Evolutionary conservation across 2,888 invertebrate genomes (phyloP).

Genomic region (Cerastis rubricosa): DNA sequence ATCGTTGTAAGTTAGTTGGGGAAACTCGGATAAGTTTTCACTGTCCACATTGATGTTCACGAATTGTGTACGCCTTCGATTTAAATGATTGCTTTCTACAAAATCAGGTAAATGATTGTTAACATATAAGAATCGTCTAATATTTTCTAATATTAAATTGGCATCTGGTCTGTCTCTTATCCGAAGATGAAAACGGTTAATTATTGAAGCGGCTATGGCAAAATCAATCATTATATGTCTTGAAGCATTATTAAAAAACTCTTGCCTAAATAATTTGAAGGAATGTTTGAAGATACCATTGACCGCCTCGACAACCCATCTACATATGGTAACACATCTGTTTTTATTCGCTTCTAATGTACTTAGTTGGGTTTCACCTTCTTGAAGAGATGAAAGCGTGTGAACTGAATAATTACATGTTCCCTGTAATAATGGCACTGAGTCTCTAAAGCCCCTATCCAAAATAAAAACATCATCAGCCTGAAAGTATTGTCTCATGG

Average conservation of each 20-base stretch:
- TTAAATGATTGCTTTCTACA: not conserved
- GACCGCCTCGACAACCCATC: not conserved
- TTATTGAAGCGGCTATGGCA: not conserved
- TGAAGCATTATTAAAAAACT: not conserved
- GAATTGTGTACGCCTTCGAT: constrained; percentile 4
- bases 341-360: not conserved
- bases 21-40: not conserved
- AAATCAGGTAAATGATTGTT: not conserved
- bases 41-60: not conserved
- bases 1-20: constrained; percentile 2
- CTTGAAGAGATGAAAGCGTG: not conserved
- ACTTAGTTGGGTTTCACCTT: constrained; percentile 2
- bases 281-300: not conserved
- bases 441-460: constrained; percentile 5
- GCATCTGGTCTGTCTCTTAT: not conserved
- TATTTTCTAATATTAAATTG: not conserved
- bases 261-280: not conserved
- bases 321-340: not conserved
- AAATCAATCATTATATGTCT: not conserved
- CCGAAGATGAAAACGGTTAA: not conserved
- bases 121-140: not conserved
- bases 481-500: constrained; percentile 2
- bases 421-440: not conserved
- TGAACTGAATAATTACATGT: constrained; percentile 5
- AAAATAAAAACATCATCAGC: constrained; percentile 4